These are phyloP conservation scores for Cataglyphis hispanica DNA, from an alignment of 1,140 invertebrate species.

Conservation along the genomic window DNA sequence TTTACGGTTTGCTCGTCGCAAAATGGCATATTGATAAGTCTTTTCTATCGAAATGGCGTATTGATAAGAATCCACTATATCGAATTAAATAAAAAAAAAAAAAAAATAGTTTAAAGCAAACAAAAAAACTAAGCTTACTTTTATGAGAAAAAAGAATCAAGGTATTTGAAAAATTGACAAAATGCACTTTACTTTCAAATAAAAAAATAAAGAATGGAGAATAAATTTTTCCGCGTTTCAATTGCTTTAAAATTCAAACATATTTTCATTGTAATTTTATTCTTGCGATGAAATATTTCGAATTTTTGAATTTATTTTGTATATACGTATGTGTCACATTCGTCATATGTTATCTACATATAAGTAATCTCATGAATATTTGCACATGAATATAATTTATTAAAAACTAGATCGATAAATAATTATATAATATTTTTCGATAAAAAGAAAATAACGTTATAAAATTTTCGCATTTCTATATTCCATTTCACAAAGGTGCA, in stretches of 20 bases:
- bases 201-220: neutral
- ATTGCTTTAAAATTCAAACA: neutral
- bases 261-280: neutral
- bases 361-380: neutral
- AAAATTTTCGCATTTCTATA: neutral
- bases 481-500: slow-evolving; percentile 34
- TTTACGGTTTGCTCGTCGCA: neutral
- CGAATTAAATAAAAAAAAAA: neutral
- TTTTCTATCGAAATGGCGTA: neutral
- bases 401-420: slow-evolving; percentile 2
- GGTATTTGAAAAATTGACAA: neutral
- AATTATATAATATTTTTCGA: slow-evolving; percentile 19
- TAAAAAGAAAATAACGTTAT: neutral
- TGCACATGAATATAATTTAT: neutral
- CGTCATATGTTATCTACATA: neutral
- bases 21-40: slow-evolving; percentile 27
- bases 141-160: neutral
- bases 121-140: neutral
- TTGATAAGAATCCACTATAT: neutral
- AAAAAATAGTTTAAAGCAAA: too few relatives aligned
- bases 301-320: slow-evolving; percentile 3
- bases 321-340: neutral
- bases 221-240: neutral
- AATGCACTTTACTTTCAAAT: neutral
- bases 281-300: neutral